Percentiles rank a stretch among this genome's conserved stretches.
These are phyloP conservation scores for Spinus olivaceus DNA, from an alignment of 2,797 vertebrate genomes.

Conservation along the genomic window DNA sequence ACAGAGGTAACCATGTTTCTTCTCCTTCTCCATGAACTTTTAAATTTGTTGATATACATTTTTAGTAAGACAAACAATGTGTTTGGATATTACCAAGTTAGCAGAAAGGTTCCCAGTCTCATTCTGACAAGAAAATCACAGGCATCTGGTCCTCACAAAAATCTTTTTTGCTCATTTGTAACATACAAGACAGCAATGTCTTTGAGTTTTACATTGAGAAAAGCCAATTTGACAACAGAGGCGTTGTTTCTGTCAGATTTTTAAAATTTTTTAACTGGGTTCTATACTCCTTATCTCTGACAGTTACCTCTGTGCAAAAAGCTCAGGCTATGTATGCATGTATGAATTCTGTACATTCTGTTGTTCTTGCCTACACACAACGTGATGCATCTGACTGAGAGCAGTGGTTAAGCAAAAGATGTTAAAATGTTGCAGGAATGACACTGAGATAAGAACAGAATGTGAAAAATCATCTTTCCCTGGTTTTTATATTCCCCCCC, in stretches of 20 bases:
- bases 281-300: accelerated
- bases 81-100: background rate
- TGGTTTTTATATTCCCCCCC: background rate
- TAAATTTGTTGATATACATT: background rate
- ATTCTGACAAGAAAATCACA: background rate
- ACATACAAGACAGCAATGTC: background rate
- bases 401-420: background rate
- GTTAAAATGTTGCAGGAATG: background rate
- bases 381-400: background rate
- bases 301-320: background rate
- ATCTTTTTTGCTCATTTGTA: background rate
- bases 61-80: background rate
- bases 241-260: background rate
- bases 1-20: background rate
- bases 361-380: background rate
- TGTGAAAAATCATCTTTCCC: background rate
- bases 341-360: background rate
- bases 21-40: background rate
- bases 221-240: background rate
- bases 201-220: background rate
- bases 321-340: accelerated
- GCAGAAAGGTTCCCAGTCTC: background rate
- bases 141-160: background rate
- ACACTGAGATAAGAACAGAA: background rate
- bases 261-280: background rate